phyloP scores from a whole-genome alignment of 1,140 invertebrate genomes.

The Streblospio benedicti region DNA sequence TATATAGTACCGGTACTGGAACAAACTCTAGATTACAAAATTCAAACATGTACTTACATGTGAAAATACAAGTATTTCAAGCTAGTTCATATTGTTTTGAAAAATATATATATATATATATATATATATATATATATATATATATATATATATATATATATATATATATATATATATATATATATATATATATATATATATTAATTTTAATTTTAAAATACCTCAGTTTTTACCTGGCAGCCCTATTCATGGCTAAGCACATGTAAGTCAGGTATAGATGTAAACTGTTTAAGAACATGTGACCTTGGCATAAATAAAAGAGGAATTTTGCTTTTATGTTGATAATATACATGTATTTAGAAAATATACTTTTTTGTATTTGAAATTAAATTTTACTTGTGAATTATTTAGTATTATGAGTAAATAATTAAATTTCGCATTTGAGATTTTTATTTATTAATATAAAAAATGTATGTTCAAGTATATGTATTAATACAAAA shows the following conservation, averaged over 20 bases:
- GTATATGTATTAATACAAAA: too few species aligned
- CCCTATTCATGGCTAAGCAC: background rate
- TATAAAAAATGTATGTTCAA: slow-evolving; percentile 9
- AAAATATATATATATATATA: background rate
- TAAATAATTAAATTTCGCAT: background rate
- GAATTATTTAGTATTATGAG: background rate
- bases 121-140: slow-evolving; percentile 1
- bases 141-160: slow-evolving; percentile 1
- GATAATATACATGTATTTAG: background rate
- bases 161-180: slow-evolving; percentile 3
- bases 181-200: background rate
- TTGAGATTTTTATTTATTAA: background rate
- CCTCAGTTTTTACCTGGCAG: background rate
- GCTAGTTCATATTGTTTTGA: too few species aligned
- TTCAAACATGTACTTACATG: too few species aligned
- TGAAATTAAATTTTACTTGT: background rate
- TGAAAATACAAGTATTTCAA: too few species aligned
- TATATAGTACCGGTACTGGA: too few species aligned
- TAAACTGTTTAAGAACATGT: background rate
- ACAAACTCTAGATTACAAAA: too few species aligned
- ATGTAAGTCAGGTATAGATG: background rate
- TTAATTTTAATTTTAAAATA: background rate
- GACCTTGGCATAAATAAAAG: background rate
- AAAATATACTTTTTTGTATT: background rate
- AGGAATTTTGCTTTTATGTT: background rate